phyloP scores from a whole-genome alignment of 2,113 vertebrate species.

The Petromus typicus region DNA sequence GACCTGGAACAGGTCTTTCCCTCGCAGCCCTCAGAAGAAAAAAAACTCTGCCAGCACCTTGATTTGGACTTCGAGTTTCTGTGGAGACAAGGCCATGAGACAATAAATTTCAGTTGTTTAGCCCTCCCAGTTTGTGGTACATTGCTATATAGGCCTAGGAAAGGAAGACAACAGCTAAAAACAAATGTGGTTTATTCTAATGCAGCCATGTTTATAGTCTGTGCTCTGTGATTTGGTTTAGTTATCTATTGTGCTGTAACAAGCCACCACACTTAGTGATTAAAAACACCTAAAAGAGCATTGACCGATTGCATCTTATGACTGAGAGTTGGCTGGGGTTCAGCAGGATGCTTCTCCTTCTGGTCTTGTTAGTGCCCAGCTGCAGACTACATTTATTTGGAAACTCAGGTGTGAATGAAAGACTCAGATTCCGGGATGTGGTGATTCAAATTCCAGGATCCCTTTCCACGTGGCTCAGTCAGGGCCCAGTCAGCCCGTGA shows the following conservation, averaged over 20 bases:
- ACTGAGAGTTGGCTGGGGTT: background rate
- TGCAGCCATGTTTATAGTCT: background rate
- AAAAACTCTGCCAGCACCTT: background rate
- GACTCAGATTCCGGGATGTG: background rate
- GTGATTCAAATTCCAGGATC: background rate
- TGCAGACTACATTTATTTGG: background rate
- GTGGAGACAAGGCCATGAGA: background rate
- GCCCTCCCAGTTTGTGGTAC: background rate
- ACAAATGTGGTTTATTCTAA: background rate
- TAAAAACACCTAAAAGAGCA: background rate
- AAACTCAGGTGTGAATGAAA: background rate
- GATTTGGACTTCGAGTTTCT: background rate
- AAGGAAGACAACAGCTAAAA: background rate
- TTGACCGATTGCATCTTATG: background rate
- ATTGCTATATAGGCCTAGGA: background rate
- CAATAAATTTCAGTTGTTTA: background rate
- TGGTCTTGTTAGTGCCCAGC: background rate
- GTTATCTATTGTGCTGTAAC: background rate
- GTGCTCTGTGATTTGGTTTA: background rate
- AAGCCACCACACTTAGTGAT: background rate
- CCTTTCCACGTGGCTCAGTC: background rate
- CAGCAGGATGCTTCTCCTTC: background rate
- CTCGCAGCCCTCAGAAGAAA: background rate
- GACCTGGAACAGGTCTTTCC: background rate
- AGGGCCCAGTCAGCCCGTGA: background rate